Percentiles rank a stretch among this genome's conserved stretches.
Evolutionary conservation across 92 coral and sea anemone genomes (phyloP).

Genomic region (Isaurus tuberculatus): DNA sequence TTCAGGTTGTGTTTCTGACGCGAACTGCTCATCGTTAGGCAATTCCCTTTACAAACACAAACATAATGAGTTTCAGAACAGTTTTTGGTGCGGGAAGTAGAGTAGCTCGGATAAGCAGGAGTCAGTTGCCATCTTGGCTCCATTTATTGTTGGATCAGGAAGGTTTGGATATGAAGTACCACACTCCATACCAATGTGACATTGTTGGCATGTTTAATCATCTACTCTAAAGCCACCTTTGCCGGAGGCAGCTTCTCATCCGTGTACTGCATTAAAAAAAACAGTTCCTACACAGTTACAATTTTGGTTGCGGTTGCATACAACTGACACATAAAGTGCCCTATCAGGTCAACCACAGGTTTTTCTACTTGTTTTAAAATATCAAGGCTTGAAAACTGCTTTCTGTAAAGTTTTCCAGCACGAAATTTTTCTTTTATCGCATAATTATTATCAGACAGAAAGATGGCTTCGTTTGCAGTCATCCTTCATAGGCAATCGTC

Average conservation of each 20-base stretch:
- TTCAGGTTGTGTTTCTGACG: slow-evolving; percentile 62
- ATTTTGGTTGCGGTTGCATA: neutral
- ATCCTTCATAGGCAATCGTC: too few relatives aligned
- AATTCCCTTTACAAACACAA: slow-evolving; percentile 63
- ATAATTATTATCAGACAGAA: too few relatives aligned
- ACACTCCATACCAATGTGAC: slow-evolving; percentile 58
- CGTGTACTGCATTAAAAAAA: slow-evolving; percentile 58
- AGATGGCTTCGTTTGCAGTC: too few relatives aligned
- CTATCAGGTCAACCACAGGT: too few relatives aligned
- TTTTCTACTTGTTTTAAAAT: too few relatives aligned
- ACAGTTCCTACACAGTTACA: slow-evolving; percentile 45
- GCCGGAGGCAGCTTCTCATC: slow-evolving; percentile 65
- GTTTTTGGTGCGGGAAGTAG: slow-evolving; percentile 70
- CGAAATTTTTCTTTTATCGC: too few relatives aligned
- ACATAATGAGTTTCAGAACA: slow-evolving; percentile 65
- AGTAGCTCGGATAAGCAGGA: slow-evolving; percentile 61
- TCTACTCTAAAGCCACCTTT: slow-evolving; percentile 33
- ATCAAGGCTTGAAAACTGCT: too few relatives aligned
- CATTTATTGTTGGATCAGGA: slow-evolving; percentile 61
- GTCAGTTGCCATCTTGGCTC: slow-evolving; percentile 48
- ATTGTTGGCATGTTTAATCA: slow-evolving; percentile 51
- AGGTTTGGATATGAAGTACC: slow-evolving; percentile 51
- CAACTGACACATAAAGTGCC: too few relatives aligned
- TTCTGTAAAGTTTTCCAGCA: too few relatives aligned
- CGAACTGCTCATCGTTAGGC: slow-evolving; percentile 66